phyloP scores from a whole-genome alignment of 2,888 invertebrate species.

The Rosalia funebris region DNA sequence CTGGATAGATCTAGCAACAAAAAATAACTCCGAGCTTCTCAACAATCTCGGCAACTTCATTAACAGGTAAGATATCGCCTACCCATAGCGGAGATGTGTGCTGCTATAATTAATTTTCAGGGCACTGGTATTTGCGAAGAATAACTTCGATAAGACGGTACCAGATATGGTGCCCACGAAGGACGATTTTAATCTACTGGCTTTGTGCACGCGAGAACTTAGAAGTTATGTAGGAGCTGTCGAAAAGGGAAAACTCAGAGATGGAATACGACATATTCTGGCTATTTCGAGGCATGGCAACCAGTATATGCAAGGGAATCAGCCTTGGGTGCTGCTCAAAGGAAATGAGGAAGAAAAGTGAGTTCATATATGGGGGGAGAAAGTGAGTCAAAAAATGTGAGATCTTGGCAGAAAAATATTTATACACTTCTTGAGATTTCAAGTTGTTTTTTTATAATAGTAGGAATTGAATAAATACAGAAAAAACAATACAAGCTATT shows the following conservation, averaged over 20 bases:
- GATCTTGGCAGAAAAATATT: too few species aligned
- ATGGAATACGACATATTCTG: slow-evolving; percentile 86
- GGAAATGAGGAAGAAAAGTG: slow-evolving; percentile 81
- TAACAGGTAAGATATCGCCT: slow-evolving; percentile 83
- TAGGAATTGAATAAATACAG: too few species aligned
- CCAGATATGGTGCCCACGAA: slow-evolving; percentile 71
- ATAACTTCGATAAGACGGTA: slow-evolving; percentile 79
- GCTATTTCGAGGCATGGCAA: slow-evolving; percentile 92
- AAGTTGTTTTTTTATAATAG: too few species aligned
- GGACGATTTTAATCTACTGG: slow-evolving; percentile 79
- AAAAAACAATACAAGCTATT: too few species aligned
- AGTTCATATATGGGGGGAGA: too few species aligned
- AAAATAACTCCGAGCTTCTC: slow-evolving; percentile 93
- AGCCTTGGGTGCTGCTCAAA: slow-evolving; percentile 96
- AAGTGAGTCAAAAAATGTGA: too few species aligned
- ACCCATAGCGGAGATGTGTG: too few species aligned
- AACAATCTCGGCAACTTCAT: slow-evolving; percentile 99
- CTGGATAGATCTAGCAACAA: slow-evolving; percentile 92
- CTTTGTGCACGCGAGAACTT: slow-evolving; percentile 81
- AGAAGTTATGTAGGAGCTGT: slow-evolving; percentile 77
- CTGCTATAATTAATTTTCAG: too few species aligned
- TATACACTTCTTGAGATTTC: too few species aligned
- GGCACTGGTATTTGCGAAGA: slow-evolving; percentile 88
- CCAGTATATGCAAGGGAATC: slow-evolving; percentile 93
- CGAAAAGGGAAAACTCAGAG: slow-evolving; percentile 83